Evolutionary conservation across 2,797 vertebrate genomes (phyloP).

Genomic region (Tadarida brasiliensis): DNA sequence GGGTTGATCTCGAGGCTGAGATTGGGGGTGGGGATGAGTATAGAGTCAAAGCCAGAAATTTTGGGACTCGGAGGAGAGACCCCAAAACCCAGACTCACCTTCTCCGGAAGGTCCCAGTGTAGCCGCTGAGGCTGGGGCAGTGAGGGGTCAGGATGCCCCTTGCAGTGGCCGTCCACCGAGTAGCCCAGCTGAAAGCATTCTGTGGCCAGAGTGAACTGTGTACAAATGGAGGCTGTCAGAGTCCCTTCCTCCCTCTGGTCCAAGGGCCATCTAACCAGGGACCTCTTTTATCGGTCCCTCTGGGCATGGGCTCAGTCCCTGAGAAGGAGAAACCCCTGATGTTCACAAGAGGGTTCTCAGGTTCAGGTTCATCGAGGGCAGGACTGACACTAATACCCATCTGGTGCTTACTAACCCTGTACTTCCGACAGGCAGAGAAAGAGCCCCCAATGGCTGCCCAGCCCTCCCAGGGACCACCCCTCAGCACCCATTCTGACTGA

Average conservation of each 20-base stretch:
- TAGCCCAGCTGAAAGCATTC: constrained; percentile 95
- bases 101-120: constrained; percentile 92
- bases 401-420: not conserved
- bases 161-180: constrained; percentile 93
- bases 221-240: not conserved
- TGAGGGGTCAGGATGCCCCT: constrained; percentile 89
- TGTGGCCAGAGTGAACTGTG: constrained; percentile 91
- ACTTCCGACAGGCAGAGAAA: not conserved
- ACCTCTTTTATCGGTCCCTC: not conserved
- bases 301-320: not conserved
- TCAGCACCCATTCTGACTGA: not conserved
- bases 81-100: constrained; percentile 84
- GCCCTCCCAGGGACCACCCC: not conserved
- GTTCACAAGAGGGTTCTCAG: not conserved
- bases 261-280: not conserved
- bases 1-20: not conserved
- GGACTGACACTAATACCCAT: not conserved
- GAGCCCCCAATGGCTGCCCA: not conserved
- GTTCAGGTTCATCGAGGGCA: not conserved
- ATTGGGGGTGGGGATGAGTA: not conserved
- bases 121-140: constrained; percentile 92
- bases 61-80: not conserved
- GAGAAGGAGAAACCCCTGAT: not conserved
- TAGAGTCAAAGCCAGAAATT: not conserved
- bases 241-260: not conserved